Conservation (phyloP, 2,888 invertebrate genomes). For the Eupelmus urozonus region DNA sequence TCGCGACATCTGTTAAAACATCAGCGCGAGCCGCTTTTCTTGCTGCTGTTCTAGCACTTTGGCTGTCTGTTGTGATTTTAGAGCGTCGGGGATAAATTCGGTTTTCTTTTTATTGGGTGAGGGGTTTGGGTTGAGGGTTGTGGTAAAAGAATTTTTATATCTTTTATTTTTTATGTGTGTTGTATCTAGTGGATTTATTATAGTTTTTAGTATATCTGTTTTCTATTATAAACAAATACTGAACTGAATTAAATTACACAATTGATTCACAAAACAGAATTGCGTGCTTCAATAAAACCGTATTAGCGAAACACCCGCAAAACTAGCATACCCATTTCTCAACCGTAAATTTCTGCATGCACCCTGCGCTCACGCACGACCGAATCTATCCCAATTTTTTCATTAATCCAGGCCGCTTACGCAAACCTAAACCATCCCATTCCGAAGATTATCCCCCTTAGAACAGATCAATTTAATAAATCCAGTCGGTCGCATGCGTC, state of each 20-base stretch:
- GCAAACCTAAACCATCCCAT: background rate
- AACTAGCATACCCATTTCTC: too few relatives aligned
- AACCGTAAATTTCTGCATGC: too few relatives aligned
- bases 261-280: background rate
- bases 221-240: too few relatives aligned
- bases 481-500: conserved; percentile 20
- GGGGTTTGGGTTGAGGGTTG: too few relatives aligned
- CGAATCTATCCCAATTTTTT: conserved; percentile 3
- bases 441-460: background rate
- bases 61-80: conserved; percentile 31
- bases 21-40: conserved; percentile 57
- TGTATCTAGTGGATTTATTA: too few relatives aligned
- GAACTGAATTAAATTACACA: background rate
- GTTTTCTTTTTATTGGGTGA: too few relatives aligned
- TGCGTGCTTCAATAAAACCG: too few relatives aligned
- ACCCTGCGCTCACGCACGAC: background rate
- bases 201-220: too few relatives aligned
- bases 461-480: background rate
- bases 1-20: conserved; percentile 75
- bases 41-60: background rate
- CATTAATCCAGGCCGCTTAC: background rate
- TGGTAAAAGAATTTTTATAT: too few relatives aligned
- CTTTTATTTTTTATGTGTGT: too few relatives aligned
- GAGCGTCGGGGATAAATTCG: too few relatives aligned
- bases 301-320: background rate